These are phyloP conservation scores for Bellardia bayeri DNA, from an alignment of 2,888 invertebrate species.

Conservation along the genomic window DNA sequence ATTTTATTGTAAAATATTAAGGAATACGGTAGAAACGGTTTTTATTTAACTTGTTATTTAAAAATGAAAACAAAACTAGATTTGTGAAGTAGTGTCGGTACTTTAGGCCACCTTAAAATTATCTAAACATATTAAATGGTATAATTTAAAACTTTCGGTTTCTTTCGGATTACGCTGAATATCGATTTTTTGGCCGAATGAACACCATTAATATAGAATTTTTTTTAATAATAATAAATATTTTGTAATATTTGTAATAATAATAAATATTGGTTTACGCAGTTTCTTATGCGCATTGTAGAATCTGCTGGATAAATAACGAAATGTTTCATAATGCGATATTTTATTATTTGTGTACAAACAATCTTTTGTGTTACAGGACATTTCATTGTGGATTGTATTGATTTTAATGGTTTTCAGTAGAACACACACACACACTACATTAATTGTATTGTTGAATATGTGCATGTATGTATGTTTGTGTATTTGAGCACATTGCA, in stretches of 20 bases:
- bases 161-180: no score
- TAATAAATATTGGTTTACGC: not conserved
- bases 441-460: not conserved
- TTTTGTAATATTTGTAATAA: not conserved
- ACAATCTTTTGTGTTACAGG: slow-evolving; percentile 27
- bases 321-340: slow-evolving; percentile 1
- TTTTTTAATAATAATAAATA: not conserved
- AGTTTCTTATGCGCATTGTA: not conserved
- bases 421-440: not conserved
- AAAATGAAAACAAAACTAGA: no score
- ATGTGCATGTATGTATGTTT: not conserved
- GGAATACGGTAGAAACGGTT: no score
- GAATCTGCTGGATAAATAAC: not conserved
- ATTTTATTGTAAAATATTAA: no score
- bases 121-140: no score
- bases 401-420: slow-evolving; percentile 4
- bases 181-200: no score
- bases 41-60: no score
- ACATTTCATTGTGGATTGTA: slow-evolving; percentile 12
- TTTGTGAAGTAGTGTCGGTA: no score
- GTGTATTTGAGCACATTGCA: not conserved
- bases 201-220: no score
- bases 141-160: no score
- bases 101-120: no score
- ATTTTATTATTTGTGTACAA: slow-evolving; percentile 50